Base-by-base conservation (phyloP, 2,113 vertebrate genomes). In the Gobio gobio region DNA sequence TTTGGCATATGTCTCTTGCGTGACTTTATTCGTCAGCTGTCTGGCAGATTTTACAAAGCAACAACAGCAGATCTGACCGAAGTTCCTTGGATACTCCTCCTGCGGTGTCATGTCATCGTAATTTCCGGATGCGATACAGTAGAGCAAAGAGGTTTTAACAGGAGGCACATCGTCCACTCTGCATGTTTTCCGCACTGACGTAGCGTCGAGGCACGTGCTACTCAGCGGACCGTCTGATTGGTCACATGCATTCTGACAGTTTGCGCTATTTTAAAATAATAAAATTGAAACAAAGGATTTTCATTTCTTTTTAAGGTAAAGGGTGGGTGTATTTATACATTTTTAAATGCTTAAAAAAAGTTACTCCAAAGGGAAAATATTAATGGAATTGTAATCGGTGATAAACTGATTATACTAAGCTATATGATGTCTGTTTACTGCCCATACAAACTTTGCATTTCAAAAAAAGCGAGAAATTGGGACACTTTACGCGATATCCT, bases 121-220 rank as follows among this genome's bases (percentile, higher is more conserved):
- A 88, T 83, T 94, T 93, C 94, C 94, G 92, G 92, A 86, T 91
- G 90, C 90, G 90, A 90, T 87, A 86, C 86, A 87, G 85, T 86
- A 4, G 13, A 43, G 43, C 59, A 70, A 36, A 82, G 63, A 68
- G 6, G 49, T 72, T 82, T 70, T 36, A 70, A 70, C 45, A 7
- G 13, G 10, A 58, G 2, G 63, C 68, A 13, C 13, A 18, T 10
- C 4, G 8, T 33, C 80, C 80, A 72, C 49, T 72, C 33, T 83
- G 16, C 3, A 36, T 33, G 1, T 18, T 36, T 58, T 72, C 66
- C 33, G 4, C 47, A 58, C 7, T 18, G 29, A n/a, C 5, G 6
- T n/a, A 47, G 29, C 33, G 18, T 58, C 29, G 13, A 24, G 7
- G 72, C 64, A 72, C 51, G 29, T 72, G 47, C 3, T n/a, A 82